A percentile compares a stretch with the other conserved stretches of the same genome.
Conservation (phyloP, 2,888 invertebrate species). For the Apotomis turbidana region DNA sequence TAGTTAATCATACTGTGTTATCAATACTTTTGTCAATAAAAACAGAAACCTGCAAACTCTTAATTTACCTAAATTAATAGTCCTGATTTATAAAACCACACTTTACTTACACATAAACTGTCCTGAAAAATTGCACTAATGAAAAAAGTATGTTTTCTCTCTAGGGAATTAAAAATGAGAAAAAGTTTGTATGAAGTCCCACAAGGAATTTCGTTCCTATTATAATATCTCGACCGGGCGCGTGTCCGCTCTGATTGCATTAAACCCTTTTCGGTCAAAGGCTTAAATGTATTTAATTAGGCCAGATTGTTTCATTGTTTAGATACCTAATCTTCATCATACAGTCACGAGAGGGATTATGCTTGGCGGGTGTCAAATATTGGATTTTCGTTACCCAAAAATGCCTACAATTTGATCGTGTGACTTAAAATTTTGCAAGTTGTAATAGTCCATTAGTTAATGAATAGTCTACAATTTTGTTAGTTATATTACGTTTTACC, state of each 20-base stretch:
- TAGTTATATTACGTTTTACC: too few species aligned
- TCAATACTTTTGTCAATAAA: too few species aligned
- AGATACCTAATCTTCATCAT: conserved; percentile 8
- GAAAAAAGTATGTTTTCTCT: background rate
- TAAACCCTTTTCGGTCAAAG: conserved; percentile 14
- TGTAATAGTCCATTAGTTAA: too few species aligned
- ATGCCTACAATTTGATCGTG: background rate
- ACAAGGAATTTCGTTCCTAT: background rate
- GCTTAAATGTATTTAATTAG: conserved; percentile 16
- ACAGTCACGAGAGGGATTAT: background rate
- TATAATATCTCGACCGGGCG: background rate
- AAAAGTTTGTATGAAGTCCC: too few species aligned
- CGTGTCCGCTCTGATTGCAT: conserved; percentile 1
- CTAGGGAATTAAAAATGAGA: background rate
- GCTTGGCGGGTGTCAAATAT: background rate
- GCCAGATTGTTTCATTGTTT: conserved; percentile 13
- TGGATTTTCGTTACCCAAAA: background rate
- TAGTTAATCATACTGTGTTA: too few species aligned
- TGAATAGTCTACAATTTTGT: too few species aligned
- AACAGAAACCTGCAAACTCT: too few species aligned
- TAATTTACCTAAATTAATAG: too few species aligned
- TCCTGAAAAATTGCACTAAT: too few species aligned
- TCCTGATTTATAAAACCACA: too few species aligned
- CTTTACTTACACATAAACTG: too few species aligned
- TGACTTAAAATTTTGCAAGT: background rate